A percentile compares a stretch with the other conserved stretches of the same genome.
phyloP scores from a whole-genome alignment of 2,888 invertebrate genomes.

The Hydraecia micacea region DNA sequence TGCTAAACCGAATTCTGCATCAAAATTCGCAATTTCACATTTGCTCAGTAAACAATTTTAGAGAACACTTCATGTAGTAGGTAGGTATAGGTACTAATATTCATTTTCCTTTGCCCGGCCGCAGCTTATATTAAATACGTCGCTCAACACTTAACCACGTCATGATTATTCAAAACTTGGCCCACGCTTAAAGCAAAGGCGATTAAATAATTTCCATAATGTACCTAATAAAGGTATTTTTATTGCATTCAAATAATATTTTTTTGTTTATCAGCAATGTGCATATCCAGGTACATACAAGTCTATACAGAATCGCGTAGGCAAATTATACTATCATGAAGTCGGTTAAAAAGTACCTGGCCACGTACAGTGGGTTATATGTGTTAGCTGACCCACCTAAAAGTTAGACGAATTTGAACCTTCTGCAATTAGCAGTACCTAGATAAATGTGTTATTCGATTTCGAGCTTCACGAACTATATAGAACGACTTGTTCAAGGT shows the following conservation, averaged over 20 bases:
- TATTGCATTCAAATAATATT: neutral
- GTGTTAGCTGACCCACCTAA: too few species aligned
- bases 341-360: too few species aligned
- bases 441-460: too few species aligned
- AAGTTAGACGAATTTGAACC: too few species aligned
- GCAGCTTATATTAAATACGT: slow-evolving; percentile 60
- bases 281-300: neutral
- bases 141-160: slow-evolving; percentile 62
- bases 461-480: too few species aligned
- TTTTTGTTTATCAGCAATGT: neutral
- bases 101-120: slow-evolving; percentile 60
- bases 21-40: slow-evolving; percentile 56
- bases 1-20: slow-evolving; percentile 44
- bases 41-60: slow-evolving; percentile 52
- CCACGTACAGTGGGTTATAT: too few species aligned
- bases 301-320: neutral
- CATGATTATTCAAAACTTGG: slow-evolving; percentile 72
- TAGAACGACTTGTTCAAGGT: too few species aligned
- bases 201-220: slow-evolving; percentile 64
- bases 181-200: slow-evolving; percentile 63
- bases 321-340: neutral
- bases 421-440: too few species aligned
- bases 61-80: slow-evolving; percentile 43
- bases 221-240: slow-evolving; percentile 34
- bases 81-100: slow-evolving; percentile 45